Base-by-base conservation (phyloP, 1,140 invertebrate genomes). In the Drosophila serrata region DNA sequence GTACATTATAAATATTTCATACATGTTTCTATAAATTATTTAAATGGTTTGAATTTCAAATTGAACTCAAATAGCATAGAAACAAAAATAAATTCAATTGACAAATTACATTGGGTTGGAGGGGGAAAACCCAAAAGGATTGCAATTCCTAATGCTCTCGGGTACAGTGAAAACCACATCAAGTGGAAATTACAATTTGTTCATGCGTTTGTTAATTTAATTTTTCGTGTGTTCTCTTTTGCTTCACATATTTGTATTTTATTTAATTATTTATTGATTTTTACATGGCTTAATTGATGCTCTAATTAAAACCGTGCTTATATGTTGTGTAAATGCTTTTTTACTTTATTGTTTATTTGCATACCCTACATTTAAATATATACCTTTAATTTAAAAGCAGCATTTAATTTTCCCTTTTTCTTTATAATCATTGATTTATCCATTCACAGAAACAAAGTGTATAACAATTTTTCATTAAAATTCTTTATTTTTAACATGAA, bases 51-150 rank as follows among this genome's bases (percentile, higher is more conserved):
- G 57, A 81, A 70, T 86, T 70, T 60, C 75, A 61, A 87, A 87
- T 82, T 87, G 69, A 82, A 69, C 75, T 59, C 51, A 62, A 62
- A 82, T 77, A 87, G 72, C 79, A 73, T 57, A 69, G 67, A 35
- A 53, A 73, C 67, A 82, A 51, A 68, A 56, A 65, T 75, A 75
- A 82, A 86, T 87, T 68, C 75, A 82, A 73, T 87, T 87, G 69
- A 75, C 64, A 82, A 82, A 79, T 82, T 86, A 64, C 69, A 75
- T 56, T 27, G 68, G 31, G 46, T 22, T 5, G 17, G 17, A 13
- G 39, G 22, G 48, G 39, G 37, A 31, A 27, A 33, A 12, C 29
- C 48, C 13, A 13, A 7, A 7, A 6, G 39, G 5, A 15, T 13
- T 19, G n/a, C 53, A 58, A 59, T 45, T 13, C 29, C 22, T 17